Conservation (phyloP, 2,888 invertebrate species). For the Volucella zonaria region DNA sequence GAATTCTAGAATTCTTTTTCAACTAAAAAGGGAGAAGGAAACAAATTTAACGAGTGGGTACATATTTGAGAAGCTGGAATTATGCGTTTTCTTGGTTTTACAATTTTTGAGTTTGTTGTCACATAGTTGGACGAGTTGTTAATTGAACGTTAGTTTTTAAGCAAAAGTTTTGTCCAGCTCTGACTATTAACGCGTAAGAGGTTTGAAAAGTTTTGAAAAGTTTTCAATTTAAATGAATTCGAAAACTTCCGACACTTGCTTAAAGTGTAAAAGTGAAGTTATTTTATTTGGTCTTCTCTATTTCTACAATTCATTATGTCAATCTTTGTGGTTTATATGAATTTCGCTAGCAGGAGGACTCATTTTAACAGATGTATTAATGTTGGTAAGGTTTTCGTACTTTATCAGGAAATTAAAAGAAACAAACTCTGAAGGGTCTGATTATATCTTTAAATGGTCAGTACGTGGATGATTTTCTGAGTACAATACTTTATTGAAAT, state of each 20-base stretch:
- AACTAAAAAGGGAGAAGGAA: too few relatives aligned
- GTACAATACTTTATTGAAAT: too few relatives aligned
- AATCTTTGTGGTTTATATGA: background rate
- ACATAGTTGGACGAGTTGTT: background rate
- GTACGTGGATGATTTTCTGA: too few relatives aligned
- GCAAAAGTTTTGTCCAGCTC: background rate
- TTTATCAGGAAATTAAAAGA: too few relatives aligned
- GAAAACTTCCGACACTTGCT: background rate
- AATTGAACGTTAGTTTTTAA: slow-evolving; percentile 12
- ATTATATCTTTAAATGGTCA: too few relatives aligned
- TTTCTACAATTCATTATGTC: background rate
- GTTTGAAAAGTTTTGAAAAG: slow-evolving; percentile 2
- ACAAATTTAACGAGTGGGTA: background rate
- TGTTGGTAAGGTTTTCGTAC: too few relatives aligned
- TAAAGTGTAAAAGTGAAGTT: background rate
- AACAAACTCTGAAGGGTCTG: too few relatives aligned
- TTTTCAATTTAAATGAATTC: slow-evolving; percentile 17
- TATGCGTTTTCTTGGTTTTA: slow-evolving; percentile 9
- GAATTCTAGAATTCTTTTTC: background rate
- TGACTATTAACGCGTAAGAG: slow-evolving; percentile 12
- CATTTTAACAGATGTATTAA: too few relatives aligned
- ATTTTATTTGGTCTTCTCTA: background rate
- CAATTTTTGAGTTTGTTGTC: background rate
- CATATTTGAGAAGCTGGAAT: slow-evolving; percentile 21
- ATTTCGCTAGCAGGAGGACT: too few relatives aligned